A percentile compares a stretch with the other conserved stretches of the same genome.
phyloP scores from a whole-genome alignment of 1,140 invertebrate species.

The Micrasema longulum region DNA sequence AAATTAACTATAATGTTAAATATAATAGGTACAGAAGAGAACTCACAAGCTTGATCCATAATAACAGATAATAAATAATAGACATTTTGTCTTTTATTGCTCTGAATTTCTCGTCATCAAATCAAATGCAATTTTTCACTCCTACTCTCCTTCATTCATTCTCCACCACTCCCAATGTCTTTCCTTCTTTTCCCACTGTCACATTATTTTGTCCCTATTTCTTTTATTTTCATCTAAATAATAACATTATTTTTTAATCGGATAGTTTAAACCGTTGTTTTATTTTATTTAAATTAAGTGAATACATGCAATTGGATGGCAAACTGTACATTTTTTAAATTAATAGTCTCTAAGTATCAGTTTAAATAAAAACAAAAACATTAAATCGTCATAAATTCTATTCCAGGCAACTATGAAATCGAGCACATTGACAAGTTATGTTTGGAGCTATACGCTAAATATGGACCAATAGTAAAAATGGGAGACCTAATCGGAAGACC shows the following conservation, averaged over 20 bases:
- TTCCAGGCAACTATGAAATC: slow-evolving; percentile 70
- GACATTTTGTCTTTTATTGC: too few relatives aligned
- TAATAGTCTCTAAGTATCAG: not conserved
- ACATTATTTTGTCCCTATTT: not conserved
- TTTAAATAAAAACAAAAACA: not conserved
- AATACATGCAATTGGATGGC: too few relatives aligned
- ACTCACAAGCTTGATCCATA: too few relatives aligned
- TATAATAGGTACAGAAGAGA: too few relatives aligned
- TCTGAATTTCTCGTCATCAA: too few relatives aligned
- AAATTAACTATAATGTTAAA: too few relatives aligned
- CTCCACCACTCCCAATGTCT: too few relatives aligned
- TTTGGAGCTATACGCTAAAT: slow-evolving; percentile 72
- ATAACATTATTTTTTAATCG: not conserved
- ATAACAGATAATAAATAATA: too few relatives aligned
- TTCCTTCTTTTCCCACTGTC: too few relatives aligned
- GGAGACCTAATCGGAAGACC: slow-evolving; percentile 80
- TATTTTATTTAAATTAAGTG: not conserved
- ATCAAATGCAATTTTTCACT: too few relatives aligned
- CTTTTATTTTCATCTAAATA: too few relatives aligned
- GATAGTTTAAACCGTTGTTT: not conserved
- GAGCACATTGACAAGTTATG: slow-evolving; percentile 81
- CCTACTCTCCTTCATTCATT: too few relatives aligned
- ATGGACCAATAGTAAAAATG: slow-evolving; percentile 83
- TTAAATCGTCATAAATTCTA: not conserved
- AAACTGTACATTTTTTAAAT: not conserved